phyloP scores from a whole-genome alignment of 2,888 invertebrate species.

The Nebria brevicollis region DNA sequence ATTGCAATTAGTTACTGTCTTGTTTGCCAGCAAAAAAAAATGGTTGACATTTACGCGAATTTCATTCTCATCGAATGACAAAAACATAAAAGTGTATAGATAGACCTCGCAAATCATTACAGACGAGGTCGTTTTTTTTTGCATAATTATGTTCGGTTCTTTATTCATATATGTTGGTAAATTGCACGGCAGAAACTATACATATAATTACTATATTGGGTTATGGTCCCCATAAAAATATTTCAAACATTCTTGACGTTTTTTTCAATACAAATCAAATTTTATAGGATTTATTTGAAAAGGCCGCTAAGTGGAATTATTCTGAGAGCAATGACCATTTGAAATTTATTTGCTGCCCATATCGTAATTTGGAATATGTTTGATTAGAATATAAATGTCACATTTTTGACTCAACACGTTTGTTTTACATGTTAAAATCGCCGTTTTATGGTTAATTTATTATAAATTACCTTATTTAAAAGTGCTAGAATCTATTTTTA shows the following conservation, averaged over 20 bases:
- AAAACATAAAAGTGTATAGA: constrained; percentile 2
- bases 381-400: background rate
- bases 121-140: constrained; percentile 38
- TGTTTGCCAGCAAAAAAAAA: constrained; percentile 4
- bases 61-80: background rate
- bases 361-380: background rate
- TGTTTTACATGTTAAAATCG: background rate
- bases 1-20: constrained; percentile 17
- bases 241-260: background rate
- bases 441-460: too few relatives aligned
- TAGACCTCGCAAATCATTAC: constrained; percentile 23
- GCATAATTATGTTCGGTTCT: constrained; percentile 16
- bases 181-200: constrained; percentile 10
- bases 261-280: background rate
- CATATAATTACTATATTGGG: background rate
- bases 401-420: background rate
- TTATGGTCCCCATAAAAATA: background rate
- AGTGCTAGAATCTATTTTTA: too few relatives aligned
- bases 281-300: background rate
- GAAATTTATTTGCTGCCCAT: constrained; percentile 27
- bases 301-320: background rate
- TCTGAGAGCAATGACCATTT: constrained; percentile 35
- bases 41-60: constrained; percentile 29
- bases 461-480: too few relatives aligned
- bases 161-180: background rate